Percentiles rank a stretch among this genome's conserved stretches.
Evolutionary conservation across 30 jellyfish, hydroid and myxozoan genomes (phyloP).

Genomic region (Chrysaora quinquecirrha): DNA sequence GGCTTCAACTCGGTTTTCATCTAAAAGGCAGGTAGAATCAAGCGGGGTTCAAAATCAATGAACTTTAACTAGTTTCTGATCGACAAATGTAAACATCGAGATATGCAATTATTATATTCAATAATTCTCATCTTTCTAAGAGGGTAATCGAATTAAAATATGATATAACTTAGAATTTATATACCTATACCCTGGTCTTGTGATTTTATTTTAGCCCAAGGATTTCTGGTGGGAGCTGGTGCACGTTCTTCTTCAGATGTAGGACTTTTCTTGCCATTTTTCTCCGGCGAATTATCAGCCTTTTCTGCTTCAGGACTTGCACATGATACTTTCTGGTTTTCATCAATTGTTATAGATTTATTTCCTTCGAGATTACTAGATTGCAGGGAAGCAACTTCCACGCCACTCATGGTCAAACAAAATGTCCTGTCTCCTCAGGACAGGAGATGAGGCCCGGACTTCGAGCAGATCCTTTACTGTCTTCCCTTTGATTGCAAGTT

Average conservation of each 20-base stretch:
- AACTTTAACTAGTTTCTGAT: not conserved
- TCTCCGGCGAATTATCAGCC: conserved; percentile 14
- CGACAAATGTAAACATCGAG: not conserved
- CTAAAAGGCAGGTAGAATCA: not conserved
- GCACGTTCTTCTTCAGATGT: conserved; percentile 39
- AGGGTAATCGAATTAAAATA: no score
- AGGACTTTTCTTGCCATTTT: conserved; percentile 37
- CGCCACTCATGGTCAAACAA: conserved; percentile 67
- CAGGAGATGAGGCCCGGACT: conserved; percentile 38
- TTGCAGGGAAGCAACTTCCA: conserved; percentile 57
- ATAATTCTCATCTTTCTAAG: no score
- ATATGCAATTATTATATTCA: not conserved
- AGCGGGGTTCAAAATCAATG: conserved; percentile 3
- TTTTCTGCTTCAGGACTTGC: conserved; percentile 30
- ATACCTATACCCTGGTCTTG: conserved; percentile 57
- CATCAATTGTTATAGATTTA: not conserved
- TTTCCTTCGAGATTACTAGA: conserved; percentile 30
- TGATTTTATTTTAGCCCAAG: conserved; percentile 61
- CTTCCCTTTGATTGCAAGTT: not conserved
- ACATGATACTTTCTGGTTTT: conserved; percentile 6
- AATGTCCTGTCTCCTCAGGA: conserved; percentile 38
- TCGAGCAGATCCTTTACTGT: not conserved
- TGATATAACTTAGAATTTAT: no score
- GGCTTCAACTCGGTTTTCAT: conserved; percentile 1
- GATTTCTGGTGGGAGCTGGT: conserved; percentile 59